Conservation (phyloP, 2,888 invertebrate genomes). For the Parapristionchus giblindavisi region DNA sequence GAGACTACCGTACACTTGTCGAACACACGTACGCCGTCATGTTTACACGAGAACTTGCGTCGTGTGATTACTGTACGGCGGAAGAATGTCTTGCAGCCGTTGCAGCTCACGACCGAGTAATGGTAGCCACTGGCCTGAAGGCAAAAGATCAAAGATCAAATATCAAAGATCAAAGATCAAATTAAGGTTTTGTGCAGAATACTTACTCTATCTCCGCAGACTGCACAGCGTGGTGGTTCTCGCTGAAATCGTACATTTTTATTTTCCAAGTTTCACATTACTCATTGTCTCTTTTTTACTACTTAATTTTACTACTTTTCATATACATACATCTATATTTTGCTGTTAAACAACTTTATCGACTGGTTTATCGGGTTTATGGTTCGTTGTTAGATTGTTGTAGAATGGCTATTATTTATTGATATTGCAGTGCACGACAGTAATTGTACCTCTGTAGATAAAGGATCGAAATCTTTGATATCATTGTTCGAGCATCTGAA, state of each 20-base stretch:
- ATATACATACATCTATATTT: too few species aligned
- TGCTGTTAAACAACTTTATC: too few species aligned
- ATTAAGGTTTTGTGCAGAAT: not conserved
- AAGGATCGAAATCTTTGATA: too few species aligned
- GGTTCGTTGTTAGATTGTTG: too few species aligned
- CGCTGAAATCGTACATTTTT: not conserved
- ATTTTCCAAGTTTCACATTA: not conserved
- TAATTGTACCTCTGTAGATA: too few species aligned
- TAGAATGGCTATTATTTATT: too few species aligned
- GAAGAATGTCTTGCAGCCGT: slow-evolving; percentile 62
- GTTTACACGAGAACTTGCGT: slow-evolving; percentile 49
- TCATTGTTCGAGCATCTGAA: too few species aligned
- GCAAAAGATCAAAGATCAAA: not conserved
- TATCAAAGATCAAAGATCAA: not conserved
- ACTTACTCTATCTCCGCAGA: slow-evolving; percentile 39
- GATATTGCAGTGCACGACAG: too few species aligned
- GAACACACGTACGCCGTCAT: slow-evolving; percentile 54
- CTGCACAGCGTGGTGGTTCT: slow-evolving; percentile 10
- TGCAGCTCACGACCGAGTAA: slow-evolving; percentile 57
- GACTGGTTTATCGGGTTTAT: too few species aligned
- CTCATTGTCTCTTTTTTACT: not conserved
- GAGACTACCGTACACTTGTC: slow-evolving; percentile 47
- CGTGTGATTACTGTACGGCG: slow-evolving; percentile 54
- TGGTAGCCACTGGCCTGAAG: slow-evolving; percentile 58
- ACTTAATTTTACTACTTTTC: too few species aligned